Base-by-base conservation (phyloP, 2,113 vertebrate genomes). In the Apeltes quadracus region DNA sequence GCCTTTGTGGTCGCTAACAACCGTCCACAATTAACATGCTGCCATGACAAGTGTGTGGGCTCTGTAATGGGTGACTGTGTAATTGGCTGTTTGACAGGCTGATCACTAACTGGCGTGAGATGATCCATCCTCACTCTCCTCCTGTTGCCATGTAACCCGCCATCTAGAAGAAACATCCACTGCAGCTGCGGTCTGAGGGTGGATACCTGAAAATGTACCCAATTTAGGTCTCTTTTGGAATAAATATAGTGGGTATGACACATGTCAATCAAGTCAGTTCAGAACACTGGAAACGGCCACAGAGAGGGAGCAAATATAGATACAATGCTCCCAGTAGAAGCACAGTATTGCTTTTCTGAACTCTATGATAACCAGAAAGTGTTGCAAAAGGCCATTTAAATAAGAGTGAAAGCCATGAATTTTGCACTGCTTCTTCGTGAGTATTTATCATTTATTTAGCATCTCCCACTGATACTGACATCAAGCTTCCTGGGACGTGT, bases 11-110 rank as follows among this genome's bases (percentile, higher is more conserved):
- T 44, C 44, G 55, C 68, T 39, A 74, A 77, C 32, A 74, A 64
- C 48, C 57, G n/a, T 32, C 44, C 51, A 53, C 44, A 76, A n/a
- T 48, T 43, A 55, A 75, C 56, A 69, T 58, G 55, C 51, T 55
- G 59, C 50, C 55, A 41, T 59, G 57, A 20, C 39, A 36, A 75
- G 54, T 38, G 25, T 61, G 62, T 61, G 61, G 76, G 66, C 53
- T 7, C 44, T 70, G 41, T 83, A 83, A 78, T 80, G 53, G 73
- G 70, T 51, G 70, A 22, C 67, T 71, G 41, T 72, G 27, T 78
- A 83, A 78, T 78, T 86, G 77, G 78, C 34, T 81, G 81, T 20
- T 39, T 81, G 79, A 81, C 48, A 39, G 58, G 39, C 76, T 27
- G 54, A 84, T 70, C 43, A 39, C 61, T 72, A 72, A 82, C 57